These are phyloP conservation scores for Helarctos malayanus DNA, from an alignment of 2,797 vertebrate genomes.

Conservation along the genomic window DNA sequence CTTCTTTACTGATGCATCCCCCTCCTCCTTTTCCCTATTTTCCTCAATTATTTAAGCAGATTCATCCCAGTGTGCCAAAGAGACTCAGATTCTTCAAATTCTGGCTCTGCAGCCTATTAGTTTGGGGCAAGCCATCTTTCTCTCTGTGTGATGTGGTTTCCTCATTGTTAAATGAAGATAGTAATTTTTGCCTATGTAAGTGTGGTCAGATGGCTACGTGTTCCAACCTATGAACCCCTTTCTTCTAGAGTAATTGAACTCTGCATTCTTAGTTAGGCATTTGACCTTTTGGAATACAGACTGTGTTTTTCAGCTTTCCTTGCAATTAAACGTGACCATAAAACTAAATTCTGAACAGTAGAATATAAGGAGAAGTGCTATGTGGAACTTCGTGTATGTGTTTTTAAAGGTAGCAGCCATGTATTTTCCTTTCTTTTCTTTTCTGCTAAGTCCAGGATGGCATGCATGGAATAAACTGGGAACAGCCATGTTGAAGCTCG, in stretches of 20 bases:
- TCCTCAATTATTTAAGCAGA: background rate
- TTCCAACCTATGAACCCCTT: background rate
- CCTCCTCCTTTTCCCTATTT: background rate
- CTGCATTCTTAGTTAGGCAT: background rate
- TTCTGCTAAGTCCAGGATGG: background rate
- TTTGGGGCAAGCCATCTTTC: background rate
- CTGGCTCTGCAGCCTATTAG: background rate
- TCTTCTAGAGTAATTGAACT: background rate
- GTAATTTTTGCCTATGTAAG: background rate
- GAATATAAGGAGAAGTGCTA: background rate
- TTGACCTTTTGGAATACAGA: background rate
- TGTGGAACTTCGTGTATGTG: background rate
- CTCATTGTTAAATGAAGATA: background rate
- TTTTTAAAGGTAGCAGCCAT: background rate
- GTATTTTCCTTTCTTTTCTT: background rate
- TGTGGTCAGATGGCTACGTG: background rate
- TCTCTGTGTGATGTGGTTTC: background rate
- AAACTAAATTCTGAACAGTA: background rate
- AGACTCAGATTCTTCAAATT: background rate
- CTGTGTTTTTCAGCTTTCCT: background rate
- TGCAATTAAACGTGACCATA: background rate
- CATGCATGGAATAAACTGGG: background rate
- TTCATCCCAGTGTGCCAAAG: background rate
- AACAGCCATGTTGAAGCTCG: background rate
- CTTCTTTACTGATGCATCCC: too few relatives aligned